A percentile compares a stretch with the other conserved stretches of the same genome.
Evolutionary conservation across 2,888 invertebrate genomes (phyloP).

Genomic region (Acheta domesticus): DNA sequence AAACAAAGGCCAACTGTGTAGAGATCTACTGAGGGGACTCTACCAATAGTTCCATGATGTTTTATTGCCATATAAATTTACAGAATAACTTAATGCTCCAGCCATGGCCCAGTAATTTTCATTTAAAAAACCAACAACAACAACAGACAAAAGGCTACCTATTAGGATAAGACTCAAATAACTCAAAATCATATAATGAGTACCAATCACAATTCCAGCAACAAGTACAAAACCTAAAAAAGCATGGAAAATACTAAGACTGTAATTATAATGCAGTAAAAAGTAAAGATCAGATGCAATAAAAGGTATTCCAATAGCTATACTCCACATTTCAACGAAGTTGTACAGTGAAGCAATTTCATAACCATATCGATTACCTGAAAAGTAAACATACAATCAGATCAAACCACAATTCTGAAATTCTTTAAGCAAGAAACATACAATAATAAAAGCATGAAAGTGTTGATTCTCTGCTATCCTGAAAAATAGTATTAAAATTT

Average conservation of each 20-base stretch:
- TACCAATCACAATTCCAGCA: not conserved
- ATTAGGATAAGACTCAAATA: constrained; percentile 38
- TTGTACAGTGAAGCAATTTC: constrained; percentile 21
- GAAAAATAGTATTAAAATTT: too few species aligned
- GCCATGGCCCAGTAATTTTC: constrained; percentile 44
- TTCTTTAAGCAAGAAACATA: too few species aligned
- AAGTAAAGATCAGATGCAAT: constrained; percentile 23
- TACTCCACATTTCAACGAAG: constrained; percentile 3
- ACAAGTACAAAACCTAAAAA: constrained; percentile 21
- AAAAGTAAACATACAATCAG: constrained; percentile 11
- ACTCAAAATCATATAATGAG: constrained; percentile 39
- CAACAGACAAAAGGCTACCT: constrained; percentile 42
- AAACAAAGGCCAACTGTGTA: constrained; percentile 48
- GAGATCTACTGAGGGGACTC: constrained; percentile 45
- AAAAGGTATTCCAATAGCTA: constrained; percentile 25
- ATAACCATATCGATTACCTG: constrained; percentile 26
- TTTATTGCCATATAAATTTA: constrained; percentile 44
- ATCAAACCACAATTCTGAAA: too few species aligned
- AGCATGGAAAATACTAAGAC: not conserved
- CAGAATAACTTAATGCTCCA: constrained; percentile 42
- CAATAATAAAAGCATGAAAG: too few species aligned
- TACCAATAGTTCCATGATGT: constrained; percentile 41
- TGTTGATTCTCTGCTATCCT: too few species aligned
- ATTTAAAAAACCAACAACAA: constrained; percentile 41
- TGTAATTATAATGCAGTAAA: constrained; percentile 22